These are phyloP conservation scores for Zelleria hepariella DNA, from an alignment of 2,888 invertebrate species.

Conservation along the genomic window DNA sequence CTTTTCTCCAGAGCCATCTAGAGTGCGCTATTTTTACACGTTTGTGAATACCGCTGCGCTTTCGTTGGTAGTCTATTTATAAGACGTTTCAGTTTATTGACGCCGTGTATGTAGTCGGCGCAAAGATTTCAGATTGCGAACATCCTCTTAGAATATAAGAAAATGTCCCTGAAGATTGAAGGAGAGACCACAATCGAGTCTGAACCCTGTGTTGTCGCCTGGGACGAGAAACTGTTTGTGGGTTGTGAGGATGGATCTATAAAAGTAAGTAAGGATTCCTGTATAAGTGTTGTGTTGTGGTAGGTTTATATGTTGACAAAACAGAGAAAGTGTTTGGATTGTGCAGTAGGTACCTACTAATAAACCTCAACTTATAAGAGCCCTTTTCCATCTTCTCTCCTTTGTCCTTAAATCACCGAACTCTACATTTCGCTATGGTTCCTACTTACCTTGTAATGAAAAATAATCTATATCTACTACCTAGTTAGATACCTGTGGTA, in stretches of 20 bases:
- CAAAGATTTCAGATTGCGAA: not conserved
- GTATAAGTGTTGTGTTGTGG: not conserved
- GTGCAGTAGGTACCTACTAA: too few species aligned
- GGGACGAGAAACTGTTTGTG: constrained; percentile 45
- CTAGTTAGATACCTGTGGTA: too few species aligned
- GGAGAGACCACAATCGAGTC: constrained; percentile 42
- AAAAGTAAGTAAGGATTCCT: constrained; percentile 30
- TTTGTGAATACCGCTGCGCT: constrained; percentile 27
- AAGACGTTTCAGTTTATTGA: not conserved
- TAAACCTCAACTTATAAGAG: too few species aligned
- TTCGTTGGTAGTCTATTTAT: constrained; percentile 3
- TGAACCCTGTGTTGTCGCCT: constrained; percentile 51
- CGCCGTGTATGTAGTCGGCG: not conserved
- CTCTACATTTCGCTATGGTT: too few species aligned
- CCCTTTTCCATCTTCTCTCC: too few species aligned
- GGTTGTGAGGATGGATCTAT: constrained; percentile 53
- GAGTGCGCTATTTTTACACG: constrained; percentile 11
- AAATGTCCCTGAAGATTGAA: constrained; percentile 46
- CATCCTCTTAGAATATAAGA: constrained; percentile 15
- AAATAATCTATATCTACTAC: too few species aligned
- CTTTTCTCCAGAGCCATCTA: not conserved
- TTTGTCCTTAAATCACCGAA: too few species aligned
- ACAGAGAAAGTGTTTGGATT: too few species aligned
- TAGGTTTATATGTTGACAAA: not conserved
- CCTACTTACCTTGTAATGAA: too few species aligned